Conservation (phyloP, 2,888 invertebrate species). For the Craniophora ligustri region DNA sequence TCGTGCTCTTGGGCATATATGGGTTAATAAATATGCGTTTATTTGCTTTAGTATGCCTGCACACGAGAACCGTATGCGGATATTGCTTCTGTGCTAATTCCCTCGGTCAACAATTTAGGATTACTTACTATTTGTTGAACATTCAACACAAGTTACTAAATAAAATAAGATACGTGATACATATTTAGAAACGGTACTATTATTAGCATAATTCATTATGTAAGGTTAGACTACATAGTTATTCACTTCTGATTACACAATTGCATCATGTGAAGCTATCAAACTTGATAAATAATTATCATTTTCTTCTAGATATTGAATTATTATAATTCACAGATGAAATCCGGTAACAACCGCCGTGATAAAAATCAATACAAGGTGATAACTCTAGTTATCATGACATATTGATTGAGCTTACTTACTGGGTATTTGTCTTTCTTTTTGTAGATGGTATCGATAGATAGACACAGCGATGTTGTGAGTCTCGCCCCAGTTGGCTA, state of each 20-base stretch:
- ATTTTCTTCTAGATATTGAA: background rate
- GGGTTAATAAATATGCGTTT: background rate
- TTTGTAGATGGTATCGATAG: constrained; percentile 38
- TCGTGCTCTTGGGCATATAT: background rate
- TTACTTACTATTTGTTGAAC: background rate
- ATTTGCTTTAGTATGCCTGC: background rate
- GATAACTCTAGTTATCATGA: constrained; percentile 17
- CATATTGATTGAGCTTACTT: constrained; percentile 28
- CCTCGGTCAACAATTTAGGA: background rate
- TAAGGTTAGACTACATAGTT: constrained; percentile 20
- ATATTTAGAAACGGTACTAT: background rate
- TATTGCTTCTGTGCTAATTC: background rate
- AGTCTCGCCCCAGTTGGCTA: constrained; percentile 67
- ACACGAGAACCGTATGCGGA: background rate
- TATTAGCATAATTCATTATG: constrained; percentile 30
- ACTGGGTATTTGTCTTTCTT: constrained; percentile 26
- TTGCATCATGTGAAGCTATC: constrained; percentile 23
- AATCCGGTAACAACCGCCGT: background rate
- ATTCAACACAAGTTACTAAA: background rate
- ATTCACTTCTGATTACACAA: constrained; percentile 30
- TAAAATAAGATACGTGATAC: background rate
- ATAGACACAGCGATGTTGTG: constrained; percentile 35
- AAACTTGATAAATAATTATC: background rate
- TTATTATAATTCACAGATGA: constrained; percentile 4
- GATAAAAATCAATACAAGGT: constrained; percentile 13